A percentile compares a stretch with the other conserved stretches of the same genome.
These are phyloP conservation scores for Nudaria mundana DNA, from an alignment of 2,888 invertebrate species.

Conservation along the genomic window DNA sequence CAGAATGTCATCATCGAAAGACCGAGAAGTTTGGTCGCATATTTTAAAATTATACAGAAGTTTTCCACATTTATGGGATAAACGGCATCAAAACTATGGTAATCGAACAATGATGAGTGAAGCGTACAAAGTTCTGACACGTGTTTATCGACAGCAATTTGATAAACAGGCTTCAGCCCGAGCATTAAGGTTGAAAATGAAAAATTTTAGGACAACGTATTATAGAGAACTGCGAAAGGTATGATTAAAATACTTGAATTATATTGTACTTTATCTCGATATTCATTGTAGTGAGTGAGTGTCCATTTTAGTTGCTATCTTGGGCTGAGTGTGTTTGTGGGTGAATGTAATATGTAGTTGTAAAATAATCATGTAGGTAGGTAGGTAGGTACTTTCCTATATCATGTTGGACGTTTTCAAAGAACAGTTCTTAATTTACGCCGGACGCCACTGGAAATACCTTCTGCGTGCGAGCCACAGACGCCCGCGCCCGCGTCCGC, in stretches of 20 bases:
- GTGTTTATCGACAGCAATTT: slow-evolving; percentile 3
- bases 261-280: no score
- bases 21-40: slow-evolving; percentile 7
- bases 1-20: slow-evolving; percentile 6
- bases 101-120: slow-evolving; percentile 8
- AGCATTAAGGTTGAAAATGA: slow-evolving; percentile 10
- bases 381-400: no score
- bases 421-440: no score
- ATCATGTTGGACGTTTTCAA: no score
- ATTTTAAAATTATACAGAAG: slow-evolving; percentile 9
- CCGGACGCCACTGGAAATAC: no score
- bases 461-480: no score
- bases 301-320: no score
- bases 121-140: slow-evolving; percentile 7
- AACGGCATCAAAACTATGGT: slow-evolving; percentile 7
- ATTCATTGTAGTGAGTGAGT: no score
- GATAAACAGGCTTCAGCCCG: slow-evolving; percentile 3
- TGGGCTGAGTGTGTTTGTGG: no score
- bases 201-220: slow-evolving; percentile 9
- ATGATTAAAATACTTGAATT: not conserved
- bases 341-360: no score
- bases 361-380: no score
- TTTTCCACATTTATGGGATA: slow-evolving; percentile 10
- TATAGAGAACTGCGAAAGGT: slow-evolving; percentile 11
- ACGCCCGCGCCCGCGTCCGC: no score